A percentile compares a stretch with the other conserved stretches of the same genome.
These are phyloP conservation scores for Psephotus haematonotus DNA, from an alignment of 2,113 vertebrate genomes.

Conservation along the genomic window DNA sequence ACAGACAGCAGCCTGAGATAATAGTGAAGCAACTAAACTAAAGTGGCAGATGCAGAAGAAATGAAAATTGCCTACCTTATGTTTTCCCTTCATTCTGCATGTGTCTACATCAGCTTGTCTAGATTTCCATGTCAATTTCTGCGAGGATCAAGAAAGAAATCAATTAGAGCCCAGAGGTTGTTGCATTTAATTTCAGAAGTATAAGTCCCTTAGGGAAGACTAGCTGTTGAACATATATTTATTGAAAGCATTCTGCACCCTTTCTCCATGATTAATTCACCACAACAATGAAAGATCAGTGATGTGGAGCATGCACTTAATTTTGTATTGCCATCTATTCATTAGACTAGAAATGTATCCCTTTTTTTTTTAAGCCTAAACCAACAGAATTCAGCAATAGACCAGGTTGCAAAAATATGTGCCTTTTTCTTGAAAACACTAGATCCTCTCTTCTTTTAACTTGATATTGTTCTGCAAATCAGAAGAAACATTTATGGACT, in stretches of 20 bases:
- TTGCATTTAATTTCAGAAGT: constrained; percentile 71
- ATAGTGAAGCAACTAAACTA: constrained; percentile 67
- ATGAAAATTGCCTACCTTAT: constrained; percentile 88
- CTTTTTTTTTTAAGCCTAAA: neutral
- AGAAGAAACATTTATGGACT: neutral
- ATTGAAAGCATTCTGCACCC: constrained; percentile 64
- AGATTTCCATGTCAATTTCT: constrained; percentile 99
- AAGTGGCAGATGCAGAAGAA: constrained; percentile 71
- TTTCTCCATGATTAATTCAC: constrained; percentile 69
- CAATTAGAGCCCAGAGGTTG: constrained; percentile 69
- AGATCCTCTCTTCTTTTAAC: neutral
- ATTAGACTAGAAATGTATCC: constrained; percentile 5
- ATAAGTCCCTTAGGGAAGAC: constrained; percentile 59
- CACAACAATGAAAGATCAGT: constrained; percentile 24
- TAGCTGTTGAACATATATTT: constrained; percentile 60
- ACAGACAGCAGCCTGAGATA: constrained; percentile 43
- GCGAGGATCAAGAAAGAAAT: constrained; percentile 74
- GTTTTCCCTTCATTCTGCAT: constrained; percentile 99
- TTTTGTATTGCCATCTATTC: constrained; percentile 41
- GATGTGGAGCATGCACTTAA: constrained; percentile 33
- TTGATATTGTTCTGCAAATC: neutral
- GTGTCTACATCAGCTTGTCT: constrained; percentile 97
- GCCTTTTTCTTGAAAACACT: neutral
- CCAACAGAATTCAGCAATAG: neutral
- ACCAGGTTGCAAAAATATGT: neutral